Conservation (phyloP, 1,140 invertebrate genomes). For the Caenorhabditis briggsae region DNA sequence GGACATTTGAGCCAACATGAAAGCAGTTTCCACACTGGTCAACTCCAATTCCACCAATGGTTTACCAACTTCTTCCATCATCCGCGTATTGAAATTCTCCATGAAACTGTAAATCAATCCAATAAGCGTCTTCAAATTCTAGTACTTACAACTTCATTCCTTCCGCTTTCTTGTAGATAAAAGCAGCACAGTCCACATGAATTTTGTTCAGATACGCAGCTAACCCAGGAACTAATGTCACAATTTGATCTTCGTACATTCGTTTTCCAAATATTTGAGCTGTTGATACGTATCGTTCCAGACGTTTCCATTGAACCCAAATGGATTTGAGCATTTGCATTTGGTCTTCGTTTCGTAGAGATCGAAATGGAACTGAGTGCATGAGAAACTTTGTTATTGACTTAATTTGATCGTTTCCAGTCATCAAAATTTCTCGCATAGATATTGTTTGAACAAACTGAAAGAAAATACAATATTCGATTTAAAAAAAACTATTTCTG, state of each 20-base stretch:
- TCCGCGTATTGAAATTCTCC: conserved; percentile 33
- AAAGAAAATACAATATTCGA: no score
- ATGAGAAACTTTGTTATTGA: conserved; percentile 35
- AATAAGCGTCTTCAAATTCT: not conserved
- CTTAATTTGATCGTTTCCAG: conserved; percentile 44
- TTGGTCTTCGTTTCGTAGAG: conserved; percentile 2
- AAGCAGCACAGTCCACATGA: not conserved
- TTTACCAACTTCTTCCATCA: conserved; percentile 48
- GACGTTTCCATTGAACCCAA: conserved; percentile 38
- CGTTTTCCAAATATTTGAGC: conserved; percentile 44
- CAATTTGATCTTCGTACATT: conserved; percentile 50
- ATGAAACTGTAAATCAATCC: not conserved
- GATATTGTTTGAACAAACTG: conserved; percentile 35
- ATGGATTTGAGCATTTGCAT: conserved; percentile 35
- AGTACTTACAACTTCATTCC: conserved; percentile 42
- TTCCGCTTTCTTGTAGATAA: conserved; percentile 26
- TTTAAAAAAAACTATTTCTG: no score
- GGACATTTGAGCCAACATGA: conserved; percentile 39
- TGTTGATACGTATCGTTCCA: conserved; percentile 24
- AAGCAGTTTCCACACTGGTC: conserved; percentile 15
- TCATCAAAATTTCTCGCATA: conserved; percentile 31
- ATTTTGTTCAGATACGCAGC: conserved; percentile 28
- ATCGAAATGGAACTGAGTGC: conserved; percentile 34
- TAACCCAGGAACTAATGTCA: conserved; percentile 5
- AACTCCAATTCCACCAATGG: conserved; percentile 26